Percentiles rank a stretch among this genome's conserved stretches.
These are phyloP conservation scores for Stigmatopora argus DNA, from an alignment of 2,113 vertebrate species.

Conservation along the genomic window DNA sequence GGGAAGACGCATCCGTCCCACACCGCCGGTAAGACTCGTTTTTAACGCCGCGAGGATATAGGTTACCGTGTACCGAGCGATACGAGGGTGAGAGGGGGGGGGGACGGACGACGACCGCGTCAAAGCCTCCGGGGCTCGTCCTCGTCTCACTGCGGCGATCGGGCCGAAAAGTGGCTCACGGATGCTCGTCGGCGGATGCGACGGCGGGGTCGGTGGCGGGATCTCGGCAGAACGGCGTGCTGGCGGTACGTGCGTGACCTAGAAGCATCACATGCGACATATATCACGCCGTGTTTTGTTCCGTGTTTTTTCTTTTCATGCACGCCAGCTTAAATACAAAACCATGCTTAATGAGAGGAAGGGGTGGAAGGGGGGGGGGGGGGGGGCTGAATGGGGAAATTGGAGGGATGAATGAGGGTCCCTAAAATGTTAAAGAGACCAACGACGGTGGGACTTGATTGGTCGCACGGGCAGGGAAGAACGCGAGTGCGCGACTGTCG, in stretches of 20 bases:
- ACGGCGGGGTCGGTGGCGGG: constrained; percentile 24
- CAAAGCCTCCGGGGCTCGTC: constrained; percentile 43
- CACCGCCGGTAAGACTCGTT: constrained; percentile 67
- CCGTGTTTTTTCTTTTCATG: background rate
- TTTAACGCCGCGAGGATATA: constrained; percentile 23
- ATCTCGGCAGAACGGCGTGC: constrained; percentile 12
- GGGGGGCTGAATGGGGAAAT: constrained; percentile 57
- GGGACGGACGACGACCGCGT: constrained; percentile 23
- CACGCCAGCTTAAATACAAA: constrained; percentile 58
- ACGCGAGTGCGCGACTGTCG: background rate
- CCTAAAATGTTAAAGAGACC: background rate
- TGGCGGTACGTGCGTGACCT: constrained; percentile 38
- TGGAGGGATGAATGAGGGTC: constrained; percentile 56
- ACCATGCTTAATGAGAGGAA: constrained; percentile 39
- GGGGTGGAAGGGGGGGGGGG: background rate
- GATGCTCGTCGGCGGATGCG: constrained; percentile 12
- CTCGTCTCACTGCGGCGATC: constrained; percentile 58
- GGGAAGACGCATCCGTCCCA: constrained; percentile 49
- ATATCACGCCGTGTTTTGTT: background rate
- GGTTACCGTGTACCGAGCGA: constrained; percentile 21
- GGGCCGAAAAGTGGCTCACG: constrained; percentile 1
- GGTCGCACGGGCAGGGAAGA: background rate
- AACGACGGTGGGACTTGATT: background rate
- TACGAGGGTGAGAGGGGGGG: constrained; percentile 14
- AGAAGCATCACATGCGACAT: constrained; percentile 27